phyloP scores from a whole-genome alignment of 1,140 invertebrate species.

The Diabrotica undecimpunctata region DNA sequence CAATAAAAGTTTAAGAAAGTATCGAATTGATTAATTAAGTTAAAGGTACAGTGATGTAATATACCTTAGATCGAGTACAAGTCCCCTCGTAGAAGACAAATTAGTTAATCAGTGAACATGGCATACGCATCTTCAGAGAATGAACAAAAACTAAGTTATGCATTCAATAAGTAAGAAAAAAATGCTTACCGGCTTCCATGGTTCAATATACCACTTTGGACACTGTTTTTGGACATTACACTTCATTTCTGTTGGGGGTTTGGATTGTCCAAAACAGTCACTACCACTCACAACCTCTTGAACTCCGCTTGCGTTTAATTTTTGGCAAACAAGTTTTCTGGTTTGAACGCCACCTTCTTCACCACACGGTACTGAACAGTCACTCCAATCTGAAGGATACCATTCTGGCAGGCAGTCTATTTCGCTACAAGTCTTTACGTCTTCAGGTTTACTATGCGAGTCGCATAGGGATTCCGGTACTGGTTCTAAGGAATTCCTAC shows the following conservation, averaged over 20 bases:
- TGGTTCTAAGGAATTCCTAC: slow-evolving; percentile 60
- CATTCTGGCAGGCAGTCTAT: slow-evolving; percentile 81
- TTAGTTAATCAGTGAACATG: no score
- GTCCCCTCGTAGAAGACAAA: no score
- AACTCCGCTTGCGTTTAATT: slow-evolving; percentile 62
- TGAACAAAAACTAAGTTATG: no score
- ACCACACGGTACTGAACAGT: slow-evolving; percentile 80
- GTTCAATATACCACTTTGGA: slow-evolving; percentile 77
- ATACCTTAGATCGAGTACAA: no score
- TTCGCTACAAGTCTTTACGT: slow-evolving; percentile 67
- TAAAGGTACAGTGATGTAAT: no score
- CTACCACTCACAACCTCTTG: slow-evolving; percentile 67
- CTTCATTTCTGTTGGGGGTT: slow-evolving; percentile 64
- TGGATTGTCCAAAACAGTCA: slow-evolving; percentile 66
- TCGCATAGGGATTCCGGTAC: slow-evolving; percentile 79
- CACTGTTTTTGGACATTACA: slow-evolving; percentile 77
- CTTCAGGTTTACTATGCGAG: slow-evolving; percentile 60
- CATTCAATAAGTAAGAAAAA: no score
- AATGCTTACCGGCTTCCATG: slow-evolving; percentile 76
- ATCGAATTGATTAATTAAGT: no score
- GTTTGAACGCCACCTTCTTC: slow-evolving; percentile 67
- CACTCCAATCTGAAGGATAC: slow-evolving; percentile 74
- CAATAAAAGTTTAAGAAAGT: no score
- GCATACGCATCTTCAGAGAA: no score
- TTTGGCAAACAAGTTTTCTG: slow-evolving; percentile 73